phyloP scores from a whole-genome alignment of 2,888 invertebrate genomes.

The Unio delphinus region DNA sequence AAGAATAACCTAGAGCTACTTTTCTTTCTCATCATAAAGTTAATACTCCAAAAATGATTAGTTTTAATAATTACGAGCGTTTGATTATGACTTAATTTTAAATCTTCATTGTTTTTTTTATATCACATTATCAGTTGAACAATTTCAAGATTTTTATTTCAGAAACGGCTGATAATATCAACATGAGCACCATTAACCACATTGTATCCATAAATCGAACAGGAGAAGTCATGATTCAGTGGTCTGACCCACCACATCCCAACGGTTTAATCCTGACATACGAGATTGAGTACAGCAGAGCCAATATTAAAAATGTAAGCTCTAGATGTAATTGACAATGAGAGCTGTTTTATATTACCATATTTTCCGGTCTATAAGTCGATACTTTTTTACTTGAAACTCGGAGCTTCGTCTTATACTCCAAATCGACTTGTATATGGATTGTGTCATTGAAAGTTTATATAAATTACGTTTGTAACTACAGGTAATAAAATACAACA shows the following conservation, averaged over 20 bases:
- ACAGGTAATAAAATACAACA: too few species aligned
- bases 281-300: slow-evolving; percentile 81
- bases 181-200: slow-evolving; percentile 42
- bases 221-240: slow-evolving; percentile 72
- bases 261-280: slow-evolving; percentile 92
- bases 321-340: slow-evolving; percentile 3
- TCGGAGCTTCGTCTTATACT: too few species aligned
- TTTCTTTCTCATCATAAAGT: too few species aligned
- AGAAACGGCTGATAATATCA: slow-evolving; percentile 81
- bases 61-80: too few species aligned
- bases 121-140: slow-evolving; percentile 25
- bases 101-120: not conserved
- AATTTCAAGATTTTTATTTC: slow-evolving; percentile 30
- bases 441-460: too few species aligned
- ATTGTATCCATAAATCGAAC: slow-evolving; percentile 37
- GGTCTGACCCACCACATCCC: slow-evolving; percentile 87
- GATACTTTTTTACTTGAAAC: too few species aligned
- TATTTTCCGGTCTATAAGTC: too few species aligned
- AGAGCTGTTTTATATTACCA: not conserved
- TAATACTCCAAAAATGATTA: too few species aligned
- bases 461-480: too few species aligned
- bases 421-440: too few species aligned
- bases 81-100: not conserved
- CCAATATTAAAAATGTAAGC: slow-evolving; percentile 78
- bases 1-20: too few species aligned